These are phyloP conservation scores for Bothrops jararaca DNA, from an alignment of 2,113 vertebrate genomes.

Conservation along the genomic window DNA sequence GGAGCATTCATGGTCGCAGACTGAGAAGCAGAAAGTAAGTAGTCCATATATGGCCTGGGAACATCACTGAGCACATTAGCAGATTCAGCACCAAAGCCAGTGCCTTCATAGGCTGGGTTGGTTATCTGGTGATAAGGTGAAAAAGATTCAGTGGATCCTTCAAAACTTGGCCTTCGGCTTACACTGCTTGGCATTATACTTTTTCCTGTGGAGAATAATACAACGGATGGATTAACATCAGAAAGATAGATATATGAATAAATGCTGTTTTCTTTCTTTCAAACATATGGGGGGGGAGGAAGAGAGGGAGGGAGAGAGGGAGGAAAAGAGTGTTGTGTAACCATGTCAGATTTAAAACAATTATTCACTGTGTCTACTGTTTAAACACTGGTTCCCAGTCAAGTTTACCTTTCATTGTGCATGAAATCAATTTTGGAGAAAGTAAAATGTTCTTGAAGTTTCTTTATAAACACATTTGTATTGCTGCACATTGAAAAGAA, in stretches of 20 bases:
- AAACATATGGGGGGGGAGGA: neutral
- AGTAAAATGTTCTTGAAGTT: neutral
- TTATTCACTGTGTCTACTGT: neutral
- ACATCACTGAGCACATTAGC: conserved; percentile 76
- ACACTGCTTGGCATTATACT: conserved; percentile 77
- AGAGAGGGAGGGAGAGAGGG: neutral
- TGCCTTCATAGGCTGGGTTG: conserved; percentile 80
- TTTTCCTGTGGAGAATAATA: conserved; percentile 75
- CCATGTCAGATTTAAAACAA: neutral
- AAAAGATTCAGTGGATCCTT: conserved; percentile 82
- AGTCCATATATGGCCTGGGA: conserved; percentile 85
- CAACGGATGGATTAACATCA: conserved; percentile 38
- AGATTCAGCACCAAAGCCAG: conserved; percentile 78
- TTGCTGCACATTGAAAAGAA: neutral
- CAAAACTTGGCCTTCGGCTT: conserved; percentile 82
- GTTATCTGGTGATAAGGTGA: conserved; percentile 84
- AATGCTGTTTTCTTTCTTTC: conserved; percentile 28
- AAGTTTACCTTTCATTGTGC: neutral
- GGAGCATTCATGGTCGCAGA: conserved; percentile 76
- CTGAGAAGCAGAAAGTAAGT: conserved; percentile 80
- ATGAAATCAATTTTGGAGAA: neutral
- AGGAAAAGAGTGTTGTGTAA: neutral
- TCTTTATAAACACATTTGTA: neutral
- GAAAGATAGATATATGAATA: conserved; percentile 34
- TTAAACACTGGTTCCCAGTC: neutral